Percentiles rank a stretch among this genome's conserved stretches.
Evolutionary conservation across 2,888 invertebrate genomes (phyloP).

Genomic region (Mythimna ferrago): DNA sequence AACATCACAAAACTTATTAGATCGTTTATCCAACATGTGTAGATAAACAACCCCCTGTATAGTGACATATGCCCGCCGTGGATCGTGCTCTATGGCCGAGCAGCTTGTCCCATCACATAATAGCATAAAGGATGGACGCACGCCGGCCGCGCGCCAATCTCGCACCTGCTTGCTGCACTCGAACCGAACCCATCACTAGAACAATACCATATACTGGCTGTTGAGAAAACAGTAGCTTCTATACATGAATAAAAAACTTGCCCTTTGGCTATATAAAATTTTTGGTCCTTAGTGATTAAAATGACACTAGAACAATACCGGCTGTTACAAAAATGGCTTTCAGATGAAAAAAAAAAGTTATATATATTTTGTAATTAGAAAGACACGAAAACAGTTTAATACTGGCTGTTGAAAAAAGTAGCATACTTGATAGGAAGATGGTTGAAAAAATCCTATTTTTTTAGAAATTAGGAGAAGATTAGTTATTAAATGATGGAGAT

Average conservation of each 20-base stretch:
- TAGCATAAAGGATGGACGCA: conserved; percentile 83
- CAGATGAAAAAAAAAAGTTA: too few species aligned
- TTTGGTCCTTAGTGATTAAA: neutral
- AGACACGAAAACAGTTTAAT: too few species aligned
- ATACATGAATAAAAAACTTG: neutral
- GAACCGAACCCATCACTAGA: conserved; percentile 50
- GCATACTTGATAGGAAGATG: too few species aligned
- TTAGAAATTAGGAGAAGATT: too few species aligned
- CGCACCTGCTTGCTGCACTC: conserved; percentile 69
- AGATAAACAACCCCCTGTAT: conserved; percentile 67
- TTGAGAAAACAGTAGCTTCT: neutral
- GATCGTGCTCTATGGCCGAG: conserved; percentile 71
- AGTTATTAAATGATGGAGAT: too few species aligned
- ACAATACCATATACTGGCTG: conserved; percentile 6
- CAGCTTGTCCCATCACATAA: conserved; percentile 82
- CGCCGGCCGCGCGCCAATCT: conserved; percentile 68
- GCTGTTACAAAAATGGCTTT: neutral
- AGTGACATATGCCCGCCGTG: conserved; percentile 70
- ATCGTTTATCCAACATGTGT: neutral
- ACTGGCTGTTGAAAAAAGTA: too few species aligned
- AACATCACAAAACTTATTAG: neutral
- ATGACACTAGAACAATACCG: neutral
- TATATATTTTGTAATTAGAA: neutral
- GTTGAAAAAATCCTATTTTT: too few species aligned
- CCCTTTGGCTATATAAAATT: neutral